Percentiles rank a stretch among this genome's conserved stretches.
Evolutionary conservation across 2,113 vertebrate species (phyloP).

Genomic region (Trichomycterus rosablanca): DNA sequence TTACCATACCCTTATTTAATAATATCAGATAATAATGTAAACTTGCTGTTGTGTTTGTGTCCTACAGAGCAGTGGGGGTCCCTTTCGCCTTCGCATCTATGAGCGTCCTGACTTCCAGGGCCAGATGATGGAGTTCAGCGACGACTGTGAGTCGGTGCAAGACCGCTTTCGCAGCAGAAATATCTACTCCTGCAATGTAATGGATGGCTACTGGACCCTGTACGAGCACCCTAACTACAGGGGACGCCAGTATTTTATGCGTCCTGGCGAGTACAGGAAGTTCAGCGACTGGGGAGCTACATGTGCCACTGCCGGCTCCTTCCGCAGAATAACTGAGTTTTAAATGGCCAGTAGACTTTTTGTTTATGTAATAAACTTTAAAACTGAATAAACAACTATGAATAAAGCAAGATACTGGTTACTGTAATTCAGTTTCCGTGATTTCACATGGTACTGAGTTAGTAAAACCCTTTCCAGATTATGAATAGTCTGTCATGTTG

Average conservation of each 20-base stretch:
- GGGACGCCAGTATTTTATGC: slow-evolving; percentile 61
- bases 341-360: neutral
- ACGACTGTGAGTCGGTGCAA: slow-evolving; percentile 55
- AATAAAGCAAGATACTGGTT: too few species aligned
- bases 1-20: too few species aligned
- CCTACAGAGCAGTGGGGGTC: neutral
- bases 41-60: neutral
- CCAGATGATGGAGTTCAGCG: slow-evolving; percentile 55
- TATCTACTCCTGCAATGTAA: slow-evolving; percentile 59
- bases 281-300: slow-evolving; percentile 54
- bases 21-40: neutral
- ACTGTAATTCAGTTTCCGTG: too few species aligned
- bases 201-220: slow-evolving; percentile 59
- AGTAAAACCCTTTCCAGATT: too few species aligned
- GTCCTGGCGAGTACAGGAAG: slow-evolving; percentile 56
- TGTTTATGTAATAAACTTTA: slow-evolving; percentile 4
- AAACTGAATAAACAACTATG: neutral
- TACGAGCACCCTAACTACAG: slow-evolving; percentile 61
- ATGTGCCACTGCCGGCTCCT: slow-evolving; percentile 55
- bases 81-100: slow-evolving; percentile 56
- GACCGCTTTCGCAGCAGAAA: slow-evolving; percentile 55
- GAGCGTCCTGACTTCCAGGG: slow-evolving; percentile 58
- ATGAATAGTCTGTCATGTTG: too few species aligned
- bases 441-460: too few species aligned
- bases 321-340: slow-evolving; percentile 61